Conservation (phyloP, 1,140 invertebrate species). For the Oedothorax gibbosus region DNA sequence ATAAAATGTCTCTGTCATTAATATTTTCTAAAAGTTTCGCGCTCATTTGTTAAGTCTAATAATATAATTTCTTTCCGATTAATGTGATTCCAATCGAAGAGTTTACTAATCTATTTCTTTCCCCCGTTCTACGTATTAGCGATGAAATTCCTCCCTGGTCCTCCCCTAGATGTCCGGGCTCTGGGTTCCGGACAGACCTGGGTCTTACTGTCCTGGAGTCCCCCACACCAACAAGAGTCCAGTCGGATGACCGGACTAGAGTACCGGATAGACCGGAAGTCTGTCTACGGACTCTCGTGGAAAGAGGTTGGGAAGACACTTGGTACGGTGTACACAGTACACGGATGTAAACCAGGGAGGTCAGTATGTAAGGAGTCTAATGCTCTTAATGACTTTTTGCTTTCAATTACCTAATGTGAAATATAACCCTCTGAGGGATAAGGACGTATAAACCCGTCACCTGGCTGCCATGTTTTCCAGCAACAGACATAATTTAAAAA, state of each 20-base stretch:
- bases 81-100: neutral
- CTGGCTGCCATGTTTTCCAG: neutral
- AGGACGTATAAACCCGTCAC: neutral
- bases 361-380: neutral
- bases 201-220: slow-evolving; percentile 20
- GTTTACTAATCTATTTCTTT: neutral
- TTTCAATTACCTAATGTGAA: neutral
- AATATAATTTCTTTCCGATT: neutral
- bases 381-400: neutral
- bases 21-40: neutral
- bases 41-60: neutral
- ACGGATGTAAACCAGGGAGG: slow-evolving; percentile 8
- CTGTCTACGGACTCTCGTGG: slow-evolving; percentile 6
- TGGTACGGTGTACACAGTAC: slow-evolving; percentile 25
- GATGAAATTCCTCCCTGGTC: neutral
- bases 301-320: slow-evolving; percentile 21
- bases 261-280: slow-evolving; percentile 7
- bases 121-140: neutral
- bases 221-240: neutral
- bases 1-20: neutral
- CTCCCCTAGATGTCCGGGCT: neutral
- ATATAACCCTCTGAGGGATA: neutral
- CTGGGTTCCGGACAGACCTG: slow-evolving; percentile 13
- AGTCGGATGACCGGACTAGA: neutral
- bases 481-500: neutral